Conservation (phyloP, 2,113 vertebrate species). For the Zootoca vivipara region DNA sequence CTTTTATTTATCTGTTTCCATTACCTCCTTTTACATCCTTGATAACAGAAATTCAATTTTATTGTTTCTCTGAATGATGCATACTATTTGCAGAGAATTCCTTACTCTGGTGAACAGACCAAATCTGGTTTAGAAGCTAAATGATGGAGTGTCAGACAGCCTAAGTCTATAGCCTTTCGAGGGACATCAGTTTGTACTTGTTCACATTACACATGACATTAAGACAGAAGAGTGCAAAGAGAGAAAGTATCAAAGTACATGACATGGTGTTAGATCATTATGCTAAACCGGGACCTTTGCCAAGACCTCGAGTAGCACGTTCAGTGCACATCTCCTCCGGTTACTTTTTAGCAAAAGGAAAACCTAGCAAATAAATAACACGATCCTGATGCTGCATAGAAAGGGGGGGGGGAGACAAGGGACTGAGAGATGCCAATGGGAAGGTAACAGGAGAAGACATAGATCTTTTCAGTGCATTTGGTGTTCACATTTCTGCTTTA, state of each 20-base stretch:
- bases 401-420: too few relatives aligned
- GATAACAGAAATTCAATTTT: background rate
- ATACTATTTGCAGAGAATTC: background rate
- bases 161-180: background rate
- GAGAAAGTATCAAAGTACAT: conserved; percentile 53
- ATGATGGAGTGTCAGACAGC: background rate
- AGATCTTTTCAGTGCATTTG: rapidly evolving
- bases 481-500: rapidly evolving
- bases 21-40: background rate
- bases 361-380: rapidly evolving
- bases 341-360: conserved; percentile 23
- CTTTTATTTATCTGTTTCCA: background rate
- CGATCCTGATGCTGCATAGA: background rate
- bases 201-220: background rate
- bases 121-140: background rate
- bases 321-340: background rate
- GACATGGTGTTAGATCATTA: conserved; percentile 42
- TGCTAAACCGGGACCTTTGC: conserved; percentile 54
- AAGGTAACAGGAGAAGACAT: background rate
- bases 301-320: conserved; percentile 49
- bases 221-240: rapidly evolving
- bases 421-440: background rate
- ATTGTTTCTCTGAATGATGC: background rate
- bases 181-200: background rate
- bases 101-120: background rate